Conservation (phyloP, 2,888 invertebrate species). For the Leucophenga maculata region DNA sequence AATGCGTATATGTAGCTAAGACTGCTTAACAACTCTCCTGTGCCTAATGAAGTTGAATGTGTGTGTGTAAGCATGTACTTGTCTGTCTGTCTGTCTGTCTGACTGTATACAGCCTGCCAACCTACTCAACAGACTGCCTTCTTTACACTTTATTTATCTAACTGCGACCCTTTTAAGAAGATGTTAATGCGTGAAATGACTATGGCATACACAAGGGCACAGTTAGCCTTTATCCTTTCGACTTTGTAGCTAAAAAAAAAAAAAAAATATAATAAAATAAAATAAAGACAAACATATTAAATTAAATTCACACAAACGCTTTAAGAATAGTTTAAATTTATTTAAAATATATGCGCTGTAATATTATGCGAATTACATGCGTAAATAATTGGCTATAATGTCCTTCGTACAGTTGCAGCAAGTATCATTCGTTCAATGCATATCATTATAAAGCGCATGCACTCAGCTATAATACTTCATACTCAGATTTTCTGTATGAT, state of each 20-base stretch:
- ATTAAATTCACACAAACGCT: not conserved
- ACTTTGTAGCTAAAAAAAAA: no score
- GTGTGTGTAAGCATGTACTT: conserved; percentile 26
- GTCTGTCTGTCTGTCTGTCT: conserved; percentile 22
- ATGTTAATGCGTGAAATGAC: conserved; percentile 39
- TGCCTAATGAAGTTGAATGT: conserved; percentile 53
- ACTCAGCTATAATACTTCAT: no score
- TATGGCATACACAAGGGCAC: conserved; percentile 33
- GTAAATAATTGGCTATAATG: conserved; percentile 63
- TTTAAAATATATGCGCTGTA: no score
- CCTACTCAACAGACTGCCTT: not conserved
- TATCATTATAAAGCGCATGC: no score
- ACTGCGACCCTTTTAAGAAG: conserved; percentile 9
- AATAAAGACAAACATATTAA: no score
- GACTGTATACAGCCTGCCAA: conserved; percentile 23
- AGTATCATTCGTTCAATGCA: no score
- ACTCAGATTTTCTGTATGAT: conserved; percentile 60
- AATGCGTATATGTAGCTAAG: not conserved
- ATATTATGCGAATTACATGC: conserved; percentile 60
- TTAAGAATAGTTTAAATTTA: not conserved
- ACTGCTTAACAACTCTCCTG: conserved; percentile 48
- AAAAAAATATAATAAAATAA: no score
- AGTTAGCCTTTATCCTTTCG: conserved; percentile 32
- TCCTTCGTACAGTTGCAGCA: conserved; percentile 39
- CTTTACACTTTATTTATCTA: not conserved